These are phyloP conservation scores for Apotomis capreana DNA, from an alignment of 2,888 invertebrate species.

Conservation along the genomic window DNA sequence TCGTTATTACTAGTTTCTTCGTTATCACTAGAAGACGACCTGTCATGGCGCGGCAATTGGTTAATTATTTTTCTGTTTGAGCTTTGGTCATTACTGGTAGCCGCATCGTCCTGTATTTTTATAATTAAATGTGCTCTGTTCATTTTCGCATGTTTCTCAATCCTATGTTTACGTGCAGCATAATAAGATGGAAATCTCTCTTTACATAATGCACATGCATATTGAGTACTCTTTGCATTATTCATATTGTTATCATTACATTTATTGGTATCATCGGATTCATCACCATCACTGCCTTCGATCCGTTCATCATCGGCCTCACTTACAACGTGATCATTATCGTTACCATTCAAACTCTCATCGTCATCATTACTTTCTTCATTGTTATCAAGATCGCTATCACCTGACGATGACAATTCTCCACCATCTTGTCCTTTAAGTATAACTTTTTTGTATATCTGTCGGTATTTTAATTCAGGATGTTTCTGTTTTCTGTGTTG, in stretches of 20 bases:
- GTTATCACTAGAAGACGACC: neutral
- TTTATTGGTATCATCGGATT: neutral
- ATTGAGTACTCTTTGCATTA: neutral
- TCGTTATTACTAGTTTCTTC: neutral
- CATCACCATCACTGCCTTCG: neutral
- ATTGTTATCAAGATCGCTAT: neutral
- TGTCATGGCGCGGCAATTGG: neutral
- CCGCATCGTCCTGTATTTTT: neutral
- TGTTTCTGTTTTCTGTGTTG: constrained; percentile 8
- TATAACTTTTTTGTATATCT: neutral
- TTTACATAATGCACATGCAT: neutral
- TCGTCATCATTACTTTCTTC: neutral
- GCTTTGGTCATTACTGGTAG: neutral
- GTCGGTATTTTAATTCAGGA: constrained; percentile 3
- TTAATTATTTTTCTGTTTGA: neutral
- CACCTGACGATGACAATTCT: neutral
- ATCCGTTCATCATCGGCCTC: neutral
- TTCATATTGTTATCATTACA: neutral
- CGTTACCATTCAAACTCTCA: neutral
- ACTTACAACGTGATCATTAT: neutral
- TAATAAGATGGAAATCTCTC: neutral
- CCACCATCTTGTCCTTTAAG: too few species aligned
- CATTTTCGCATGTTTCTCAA: neutral
- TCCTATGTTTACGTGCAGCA: constrained; percentile 9
- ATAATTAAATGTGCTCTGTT: neutral